These are phyloP conservation scores for Ptiloglossa arizonensis DNA, from an alignment of 1,140 invertebrate species.

Conservation along the genomic window DNA sequence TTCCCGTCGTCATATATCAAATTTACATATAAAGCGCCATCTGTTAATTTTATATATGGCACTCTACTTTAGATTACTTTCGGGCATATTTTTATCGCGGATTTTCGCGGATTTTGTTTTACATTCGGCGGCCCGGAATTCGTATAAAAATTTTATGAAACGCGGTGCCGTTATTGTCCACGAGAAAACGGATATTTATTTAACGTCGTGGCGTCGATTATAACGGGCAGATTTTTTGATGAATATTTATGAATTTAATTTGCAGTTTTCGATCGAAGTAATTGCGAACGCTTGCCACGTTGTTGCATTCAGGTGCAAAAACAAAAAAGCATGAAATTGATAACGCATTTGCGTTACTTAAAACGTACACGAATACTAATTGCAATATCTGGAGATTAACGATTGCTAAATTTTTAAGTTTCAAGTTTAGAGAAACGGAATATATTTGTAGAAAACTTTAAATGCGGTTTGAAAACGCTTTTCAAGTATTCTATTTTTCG, in stretches of 20 bases:
- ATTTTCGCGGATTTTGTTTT: constrained; percentile 15
- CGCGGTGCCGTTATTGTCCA: constrained; percentile 32
- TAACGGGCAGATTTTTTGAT: constrained; percentile 23
- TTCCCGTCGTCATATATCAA: constrained; percentile 38
- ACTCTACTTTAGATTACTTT: constrained; percentile 34
- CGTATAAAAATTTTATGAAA: constrained; percentile 8
- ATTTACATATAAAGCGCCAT: constrained; percentile 48
- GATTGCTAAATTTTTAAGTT: background rate
- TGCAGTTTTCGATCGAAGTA: constrained; percentile 18
- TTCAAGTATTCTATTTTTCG: no score
- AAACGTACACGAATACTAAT: background rate
- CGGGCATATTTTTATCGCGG: constrained; percentile 8
- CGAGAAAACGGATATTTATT: constrained; percentile 31
- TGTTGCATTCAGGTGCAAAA: no score
- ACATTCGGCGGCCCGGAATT: background rate
- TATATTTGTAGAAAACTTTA: no score
- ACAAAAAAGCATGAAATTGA: constrained; percentile 13
- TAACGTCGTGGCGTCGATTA: constrained; percentile 15
- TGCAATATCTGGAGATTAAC: background rate
- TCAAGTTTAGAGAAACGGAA: background rate
- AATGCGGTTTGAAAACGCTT: no score
- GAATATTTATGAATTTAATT: constrained; percentile 46
- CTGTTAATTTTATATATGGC: constrained; percentile 50
- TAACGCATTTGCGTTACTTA: background rate
- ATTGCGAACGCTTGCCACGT: background rate